Percentiles rank a stretch among this genome's conserved stretches.
Conservation (phyloP, 1,140 invertebrate genomes). For the Drosophila punjabiensis region DNA sequence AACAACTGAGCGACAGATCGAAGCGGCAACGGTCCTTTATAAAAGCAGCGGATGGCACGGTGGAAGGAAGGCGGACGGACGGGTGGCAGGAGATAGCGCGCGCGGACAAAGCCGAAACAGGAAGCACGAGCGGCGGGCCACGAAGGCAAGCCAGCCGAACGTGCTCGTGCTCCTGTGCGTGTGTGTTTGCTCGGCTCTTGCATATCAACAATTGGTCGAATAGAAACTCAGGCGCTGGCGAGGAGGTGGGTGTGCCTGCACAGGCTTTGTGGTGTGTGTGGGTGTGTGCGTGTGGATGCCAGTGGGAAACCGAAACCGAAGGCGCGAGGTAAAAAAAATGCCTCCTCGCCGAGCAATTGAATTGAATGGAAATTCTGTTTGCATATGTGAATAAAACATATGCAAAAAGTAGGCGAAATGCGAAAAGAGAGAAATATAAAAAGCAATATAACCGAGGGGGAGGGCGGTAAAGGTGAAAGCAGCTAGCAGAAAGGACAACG, state of each 20-base stretch:
- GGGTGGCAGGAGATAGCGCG: slow-evolving; percentile 19
- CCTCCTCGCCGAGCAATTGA: slow-evolving; percentile 66
- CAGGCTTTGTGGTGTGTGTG: neutral
- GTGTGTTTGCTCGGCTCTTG: slow-evolving; percentile 49
- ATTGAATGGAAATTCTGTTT: slow-evolving; percentile 80
- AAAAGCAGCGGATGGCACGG: slow-evolving; percentile 36
- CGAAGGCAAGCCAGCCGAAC: slow-evolving; percentile 17
- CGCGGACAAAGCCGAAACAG: slow-evolving; percentile 46
- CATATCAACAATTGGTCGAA: slow-evolving; percentile 83
- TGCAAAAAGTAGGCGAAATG: slow-evolving; percentile 46
- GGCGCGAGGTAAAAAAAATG: slow-evolving; percentile 43
- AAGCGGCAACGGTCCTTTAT: slow-evolving; percentile 69
- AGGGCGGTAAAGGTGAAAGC: slow-evolving; percentile 1
- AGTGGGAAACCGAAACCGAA: slow-evolving; percentile 35
- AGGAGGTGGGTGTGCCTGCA: slow-evolving; percentile 12
- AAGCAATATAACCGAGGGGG: neutral
- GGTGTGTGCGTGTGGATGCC: slow-evolving; percentile 31
- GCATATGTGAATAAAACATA: slow-evolving; percentile 82
- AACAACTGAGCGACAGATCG: slow-evolving; percentile 81
- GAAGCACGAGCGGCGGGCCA: slow-evolving; percentile 46
- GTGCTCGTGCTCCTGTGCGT: neutral
- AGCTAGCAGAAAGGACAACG: slow-evolving; percentile 2
- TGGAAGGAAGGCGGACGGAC: neutral
- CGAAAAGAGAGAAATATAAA: slow-evolving; percentile 23
- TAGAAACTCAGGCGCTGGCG: slow-evolving; percentile 52